A percentile compares a stretch with the other conserved stretches of the same genome.
Conservation (phyloP, 2,797 vertebrate genomes). For the Chelidonichthys spinosus region DNA sequence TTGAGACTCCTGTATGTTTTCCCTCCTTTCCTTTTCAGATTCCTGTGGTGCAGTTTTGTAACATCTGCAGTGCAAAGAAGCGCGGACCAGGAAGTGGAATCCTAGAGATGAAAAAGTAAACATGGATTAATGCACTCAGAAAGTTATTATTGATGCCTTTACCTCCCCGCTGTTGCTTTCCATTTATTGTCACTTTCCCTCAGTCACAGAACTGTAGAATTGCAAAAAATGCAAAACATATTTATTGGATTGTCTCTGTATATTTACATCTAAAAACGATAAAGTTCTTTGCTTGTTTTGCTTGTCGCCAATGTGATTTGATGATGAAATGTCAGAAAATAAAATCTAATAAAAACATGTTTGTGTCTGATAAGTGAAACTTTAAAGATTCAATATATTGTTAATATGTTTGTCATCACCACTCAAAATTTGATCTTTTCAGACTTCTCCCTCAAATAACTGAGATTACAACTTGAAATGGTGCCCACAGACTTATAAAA, state of each 20-base stretch:
- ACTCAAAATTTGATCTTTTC: background rate
- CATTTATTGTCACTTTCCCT: conserved; percentile 11
- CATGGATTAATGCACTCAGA: background rate
- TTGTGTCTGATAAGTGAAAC: conserved; percentile 31
- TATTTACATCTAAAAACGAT: conserved; percentile 59
- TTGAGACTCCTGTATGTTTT: background rate
- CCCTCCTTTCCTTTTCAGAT: conserved; percentile 75
- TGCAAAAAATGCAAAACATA: conserved; percentile 44
- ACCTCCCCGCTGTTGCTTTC: conserved; percentile 15
- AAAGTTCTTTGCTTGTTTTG: conserved; percentile 42
- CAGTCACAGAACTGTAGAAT: too few relatives aligned
- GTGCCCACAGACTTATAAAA: background rate
- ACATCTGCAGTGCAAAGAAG: conserved; percentile 97
- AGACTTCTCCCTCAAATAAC: background rate
- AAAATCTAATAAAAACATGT: conserved; percentile 54
- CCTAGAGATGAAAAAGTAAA: conserved; percentile 93
- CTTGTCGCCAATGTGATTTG: conserved; percentile 49
- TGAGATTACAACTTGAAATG: background rate
- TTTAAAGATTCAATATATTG: background rate
- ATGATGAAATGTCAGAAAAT: conserved; percentile 55
- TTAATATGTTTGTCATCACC: background rate
- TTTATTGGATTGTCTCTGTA: conserved; percentile 51
- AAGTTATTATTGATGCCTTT: conserved; percentile 49
- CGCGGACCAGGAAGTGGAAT: conserved; percentile 92
- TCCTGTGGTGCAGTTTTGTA: conserved; percentile 92